Evolutionary conservation across 2,888 invertebrate genomes (phyloP).

Genomic region (Lumbricus terrestris): DNA sequence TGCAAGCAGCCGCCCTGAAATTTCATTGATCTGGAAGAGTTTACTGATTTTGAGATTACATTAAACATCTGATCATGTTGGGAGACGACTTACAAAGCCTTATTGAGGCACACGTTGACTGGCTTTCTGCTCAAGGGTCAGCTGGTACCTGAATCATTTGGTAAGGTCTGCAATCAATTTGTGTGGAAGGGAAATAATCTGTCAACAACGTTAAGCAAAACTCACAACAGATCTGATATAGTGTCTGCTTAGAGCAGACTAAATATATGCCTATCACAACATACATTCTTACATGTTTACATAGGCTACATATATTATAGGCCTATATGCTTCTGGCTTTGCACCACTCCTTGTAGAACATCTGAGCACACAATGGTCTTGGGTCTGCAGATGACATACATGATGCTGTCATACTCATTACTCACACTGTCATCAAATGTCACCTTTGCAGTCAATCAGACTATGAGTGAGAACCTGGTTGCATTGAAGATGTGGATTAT

Average conservation of each 20-base stretch:
- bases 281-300: neutral
- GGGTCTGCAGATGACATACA: too few relatives aligned
- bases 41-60: neutral
- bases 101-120: neutral
- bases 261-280: neutral
- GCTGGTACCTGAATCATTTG: neutral
- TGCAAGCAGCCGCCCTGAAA: neutral
- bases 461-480: too few relatives aligned
- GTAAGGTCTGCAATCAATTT: neutral
- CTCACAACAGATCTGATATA: neutral
- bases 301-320: too few relatives aligned
- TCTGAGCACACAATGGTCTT: too few relatives aligned
- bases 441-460: too few relatives aligned
- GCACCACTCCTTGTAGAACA: too few relatives aligned
- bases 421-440: too few relatives aligned
- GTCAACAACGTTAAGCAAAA: neutral
- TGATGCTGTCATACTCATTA: too few relatives aligned
- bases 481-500: too few relatives aligned
- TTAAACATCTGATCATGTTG: too few relatives aligned
- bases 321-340: too few relatives aligned
- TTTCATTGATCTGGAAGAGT: neutral
- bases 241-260: neutral
- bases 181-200: neutral
- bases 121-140: neutral
- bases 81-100: neutral